These are phyloP conservation scores for Chaetura pelagica DNA, from an alignment of 2,113 vertebrate species.

Conservation along the genomic window DNA sequence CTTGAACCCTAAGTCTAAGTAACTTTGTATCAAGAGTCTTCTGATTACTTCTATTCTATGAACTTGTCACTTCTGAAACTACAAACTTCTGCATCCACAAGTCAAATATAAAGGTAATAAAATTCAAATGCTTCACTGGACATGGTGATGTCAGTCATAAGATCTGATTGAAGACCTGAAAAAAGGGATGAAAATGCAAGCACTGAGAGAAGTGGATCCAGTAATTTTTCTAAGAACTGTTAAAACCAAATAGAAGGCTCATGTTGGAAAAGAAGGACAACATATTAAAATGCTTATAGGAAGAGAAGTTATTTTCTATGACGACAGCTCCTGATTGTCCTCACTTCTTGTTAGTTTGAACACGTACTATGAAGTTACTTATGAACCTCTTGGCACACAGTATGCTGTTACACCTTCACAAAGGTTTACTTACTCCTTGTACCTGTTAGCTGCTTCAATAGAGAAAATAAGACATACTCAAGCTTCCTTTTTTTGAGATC, in stretches of 20 bases:
- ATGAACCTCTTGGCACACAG: background rate
- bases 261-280: background rate
- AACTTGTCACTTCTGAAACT: background rate
- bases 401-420: fast-evolving
- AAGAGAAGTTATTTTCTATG: background rate
- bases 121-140: background rate
- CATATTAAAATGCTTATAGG: background rate
- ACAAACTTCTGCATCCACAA: background rate
- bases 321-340: background rate
- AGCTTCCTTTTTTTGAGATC: background rate
- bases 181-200: background rate
- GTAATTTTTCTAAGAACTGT: background rate
- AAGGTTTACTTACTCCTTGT: background rate
- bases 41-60: background rate
- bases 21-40: background rate
- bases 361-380: background rate
- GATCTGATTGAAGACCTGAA: background rate
- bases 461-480: background rate
- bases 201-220: background rate
- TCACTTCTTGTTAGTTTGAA: background rate
- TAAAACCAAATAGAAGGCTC: background rate
- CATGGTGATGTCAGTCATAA: background rate
- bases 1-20: background rate
- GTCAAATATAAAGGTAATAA: background rate
- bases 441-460: background rate